Conservation (phyloP, 2,797 vertebrate species). For the Centropyge bicolor region DNA sequence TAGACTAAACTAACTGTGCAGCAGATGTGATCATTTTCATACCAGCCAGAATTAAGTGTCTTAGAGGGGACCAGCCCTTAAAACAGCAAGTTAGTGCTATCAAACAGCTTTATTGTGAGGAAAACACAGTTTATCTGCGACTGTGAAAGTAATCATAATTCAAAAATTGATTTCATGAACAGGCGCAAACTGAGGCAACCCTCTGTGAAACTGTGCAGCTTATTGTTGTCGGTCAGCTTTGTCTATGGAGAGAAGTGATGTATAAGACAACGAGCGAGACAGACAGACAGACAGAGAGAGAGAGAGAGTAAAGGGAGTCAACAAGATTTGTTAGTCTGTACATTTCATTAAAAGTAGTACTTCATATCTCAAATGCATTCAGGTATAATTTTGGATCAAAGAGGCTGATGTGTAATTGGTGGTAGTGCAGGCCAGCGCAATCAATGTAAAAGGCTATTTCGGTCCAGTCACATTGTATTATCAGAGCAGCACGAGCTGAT, state of each 20-base stretch:
- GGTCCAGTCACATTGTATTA: constrained; percentile 60
- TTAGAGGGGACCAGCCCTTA: background rate
- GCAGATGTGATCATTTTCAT: background rate
- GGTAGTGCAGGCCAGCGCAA: constrained; percentile 14
- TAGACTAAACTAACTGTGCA: background rate
- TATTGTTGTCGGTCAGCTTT: constrained; percentile 27
- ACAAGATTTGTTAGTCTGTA: constrained; percentile 21
- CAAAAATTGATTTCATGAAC: constrained; percentile 22
- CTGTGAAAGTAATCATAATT: background rate
- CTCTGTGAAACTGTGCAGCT: constrained; percentile 5
- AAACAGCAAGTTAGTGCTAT: background rate
- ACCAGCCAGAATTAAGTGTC: background rate
- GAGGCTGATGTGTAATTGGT: constrained; percentile 40
- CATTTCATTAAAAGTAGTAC: constrained; percentile 45
- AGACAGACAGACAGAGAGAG: background rate
- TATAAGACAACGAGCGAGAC: background rate
- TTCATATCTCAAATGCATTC: constrained; percentile 45
- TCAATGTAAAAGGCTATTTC: constrained; percentile 67
- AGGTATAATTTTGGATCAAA: constrained; percentile 61
- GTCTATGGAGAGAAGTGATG: background rate
- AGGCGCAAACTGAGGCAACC: constrained; percentile 16
- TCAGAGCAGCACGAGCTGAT: constrained; percentile 66
- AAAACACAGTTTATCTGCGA: background rate
- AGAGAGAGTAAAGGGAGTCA: background rate
- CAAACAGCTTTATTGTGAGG: background rate